Conservation (phyloP, 2,113 vertebrate species). For the Rutilus rutilus region DNA sequence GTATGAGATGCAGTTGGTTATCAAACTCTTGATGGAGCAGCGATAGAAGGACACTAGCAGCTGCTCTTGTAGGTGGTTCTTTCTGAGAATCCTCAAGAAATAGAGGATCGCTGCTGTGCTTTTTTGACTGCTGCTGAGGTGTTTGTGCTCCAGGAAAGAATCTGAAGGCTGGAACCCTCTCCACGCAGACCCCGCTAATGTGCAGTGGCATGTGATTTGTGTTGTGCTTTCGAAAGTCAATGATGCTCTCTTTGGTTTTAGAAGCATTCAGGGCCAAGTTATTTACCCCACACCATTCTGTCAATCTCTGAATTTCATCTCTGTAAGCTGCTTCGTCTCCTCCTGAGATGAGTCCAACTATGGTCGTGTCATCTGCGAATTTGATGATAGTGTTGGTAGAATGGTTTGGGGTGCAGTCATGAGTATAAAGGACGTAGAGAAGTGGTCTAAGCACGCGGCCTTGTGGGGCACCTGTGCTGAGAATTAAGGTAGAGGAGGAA, state of each 20-base stretch:
- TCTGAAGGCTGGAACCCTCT: neutral
- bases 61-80: neutral
- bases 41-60: neutral
- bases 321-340: neutral
- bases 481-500: too few relatives aligned
- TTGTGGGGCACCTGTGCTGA: too few relatives aligned
- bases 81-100: neutral
- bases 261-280: neutral
- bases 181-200: neutral
- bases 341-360: neutral
- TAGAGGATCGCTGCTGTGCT: neutral
- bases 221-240: neutral
- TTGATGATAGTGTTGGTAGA: neutral
- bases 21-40: too few relatives aligned
- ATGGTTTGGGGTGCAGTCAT: neutral
- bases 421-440: neutral
- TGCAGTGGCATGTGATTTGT: too few relatives aligned
- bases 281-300: neutral
- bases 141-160: neutral
- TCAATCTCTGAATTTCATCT: neutral
- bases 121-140: neutral
- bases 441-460: too few relatives aligned
- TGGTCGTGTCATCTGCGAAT: neutral
- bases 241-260: neutral
- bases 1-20: too few relatives aligned